A percentile compares a stretch with the other conserved stretches of the same genome.
phyloP scores from a whole-genome alignment of 2,888 invertebrate species.

The Lamellibrachia satsuma region DNA sequence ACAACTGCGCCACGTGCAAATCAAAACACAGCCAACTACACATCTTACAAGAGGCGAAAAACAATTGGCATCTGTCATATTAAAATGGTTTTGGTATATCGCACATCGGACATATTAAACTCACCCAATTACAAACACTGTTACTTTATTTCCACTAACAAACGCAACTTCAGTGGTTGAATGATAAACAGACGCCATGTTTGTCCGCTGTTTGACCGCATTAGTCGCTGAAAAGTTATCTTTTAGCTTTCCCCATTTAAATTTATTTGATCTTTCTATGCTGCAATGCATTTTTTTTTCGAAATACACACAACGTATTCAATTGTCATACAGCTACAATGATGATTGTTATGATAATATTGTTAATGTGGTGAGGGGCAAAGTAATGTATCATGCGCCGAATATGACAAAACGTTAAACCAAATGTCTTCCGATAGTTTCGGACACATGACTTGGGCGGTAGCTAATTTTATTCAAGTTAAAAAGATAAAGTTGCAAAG shows the following conservation, averaged over 20 bases:
- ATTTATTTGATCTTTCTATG: background rate
- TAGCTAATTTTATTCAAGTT: no score
- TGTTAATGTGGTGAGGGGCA: background rate
- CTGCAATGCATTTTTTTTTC: background rate
- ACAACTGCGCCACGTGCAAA: background rate
- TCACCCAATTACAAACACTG: background rate
- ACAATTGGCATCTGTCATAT: background rate
- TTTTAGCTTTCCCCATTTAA: background rate
- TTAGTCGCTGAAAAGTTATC: background rate
- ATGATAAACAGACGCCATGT: conserved; percentile 13
- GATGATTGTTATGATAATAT: background rate
- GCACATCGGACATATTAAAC: background rate
- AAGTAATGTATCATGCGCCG: background rate
- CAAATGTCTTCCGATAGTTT: no score
- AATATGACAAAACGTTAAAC: background rate
- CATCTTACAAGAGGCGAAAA: background rate
- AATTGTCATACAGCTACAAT: background rate
- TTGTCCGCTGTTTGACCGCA: background rate
- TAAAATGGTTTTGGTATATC: background rate
- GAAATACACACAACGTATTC: background rate
- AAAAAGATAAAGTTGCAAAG: no score
- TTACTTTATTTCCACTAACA: conserved; percentile 13
- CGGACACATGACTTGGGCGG: no score
- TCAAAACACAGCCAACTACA: background rate
- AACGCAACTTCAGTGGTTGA: background rate